phyloP scores from a whole-genome alignment of 2,113 vertebrate species.

The Chrysemys picta region DNA sequence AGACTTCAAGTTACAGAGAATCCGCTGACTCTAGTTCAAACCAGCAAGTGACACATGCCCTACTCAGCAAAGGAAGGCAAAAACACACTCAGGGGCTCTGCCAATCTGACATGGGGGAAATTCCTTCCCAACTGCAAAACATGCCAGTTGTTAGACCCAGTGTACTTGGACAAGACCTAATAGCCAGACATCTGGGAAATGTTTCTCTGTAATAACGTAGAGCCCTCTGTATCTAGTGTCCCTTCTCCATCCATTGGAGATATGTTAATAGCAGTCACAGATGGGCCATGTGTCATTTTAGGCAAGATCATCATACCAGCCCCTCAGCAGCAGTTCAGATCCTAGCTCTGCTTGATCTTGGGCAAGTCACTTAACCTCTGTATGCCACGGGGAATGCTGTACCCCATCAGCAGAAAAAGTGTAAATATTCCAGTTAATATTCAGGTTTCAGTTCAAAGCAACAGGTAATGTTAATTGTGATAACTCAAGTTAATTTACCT shows the following conservation, averaged over 20 bases:
- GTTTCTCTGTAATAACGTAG: not conserved
- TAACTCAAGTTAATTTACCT: slow-evolving; percentile 29
- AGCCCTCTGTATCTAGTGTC: not conserved
- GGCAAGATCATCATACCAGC: not conserved
- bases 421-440: not conserved
- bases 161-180: not conserved
- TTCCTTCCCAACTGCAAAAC: not conserved
- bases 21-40: not conserved
- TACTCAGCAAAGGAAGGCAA: not conserved
- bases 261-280: not conserved
- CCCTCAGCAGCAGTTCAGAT: not conserved
- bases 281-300: not conserved
- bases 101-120: not conserved
- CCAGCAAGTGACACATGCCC: not conserved
- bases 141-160: not conserved
- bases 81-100: not conserved
- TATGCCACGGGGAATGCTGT: not conserved
- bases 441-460: not conserved
- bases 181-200: not conserved
- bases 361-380: not conserved
- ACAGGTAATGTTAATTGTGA: not conserved
- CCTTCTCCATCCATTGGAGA: not conserved
- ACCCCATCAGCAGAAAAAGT: no score
- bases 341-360: not conserved
- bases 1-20: not conserved